A percentile compares a stretch with the other conserved stretches of the same genome.
Conservation (phyloP, 1,140 invertebrate species). For the Formica exsecta region DNA sequence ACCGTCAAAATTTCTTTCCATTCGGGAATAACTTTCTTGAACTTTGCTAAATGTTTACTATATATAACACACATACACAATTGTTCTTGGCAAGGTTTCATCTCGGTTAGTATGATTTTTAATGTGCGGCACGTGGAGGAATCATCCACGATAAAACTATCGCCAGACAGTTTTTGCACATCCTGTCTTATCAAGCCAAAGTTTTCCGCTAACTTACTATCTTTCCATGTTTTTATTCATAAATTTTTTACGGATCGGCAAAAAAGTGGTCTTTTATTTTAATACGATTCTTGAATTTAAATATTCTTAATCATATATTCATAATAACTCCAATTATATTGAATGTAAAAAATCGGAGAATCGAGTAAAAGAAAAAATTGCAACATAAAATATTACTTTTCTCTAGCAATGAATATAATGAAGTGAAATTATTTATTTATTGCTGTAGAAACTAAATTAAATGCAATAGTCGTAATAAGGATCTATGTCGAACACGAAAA, state of each 20-base stretch:
- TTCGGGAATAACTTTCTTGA: neutral
- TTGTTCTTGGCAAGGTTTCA: neutral
- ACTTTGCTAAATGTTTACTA: neutral
- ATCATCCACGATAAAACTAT: conserved; percentile 43
- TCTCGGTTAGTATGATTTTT: conserved; percentile 23
- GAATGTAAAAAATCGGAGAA: neutral
- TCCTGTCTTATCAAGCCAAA: conserved; percentile 33
- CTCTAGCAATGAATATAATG: neutral
- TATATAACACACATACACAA: neutral
- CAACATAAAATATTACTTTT: neutral
- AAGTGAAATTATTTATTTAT: neutral
- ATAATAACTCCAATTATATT: neutral
- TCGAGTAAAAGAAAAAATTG: neutral
- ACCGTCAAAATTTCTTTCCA: neutral
- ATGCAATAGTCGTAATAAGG: neutral
- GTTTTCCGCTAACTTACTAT: conserved; percentile 23
- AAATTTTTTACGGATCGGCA: neutral
- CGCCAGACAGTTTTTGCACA: conserved; percentile 37
- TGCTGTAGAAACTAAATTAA: neutral
- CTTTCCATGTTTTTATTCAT: neutral
- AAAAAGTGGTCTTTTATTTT: neutral
- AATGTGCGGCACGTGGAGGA: conserved; percentile 11
- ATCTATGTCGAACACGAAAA: neutral
- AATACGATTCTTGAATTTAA: neutral
- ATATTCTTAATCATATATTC: neutral